phyloP scores from a whole-genome alignment of 2,113 vertebrate genomes.

The Terrapene triunguis region DNA sequence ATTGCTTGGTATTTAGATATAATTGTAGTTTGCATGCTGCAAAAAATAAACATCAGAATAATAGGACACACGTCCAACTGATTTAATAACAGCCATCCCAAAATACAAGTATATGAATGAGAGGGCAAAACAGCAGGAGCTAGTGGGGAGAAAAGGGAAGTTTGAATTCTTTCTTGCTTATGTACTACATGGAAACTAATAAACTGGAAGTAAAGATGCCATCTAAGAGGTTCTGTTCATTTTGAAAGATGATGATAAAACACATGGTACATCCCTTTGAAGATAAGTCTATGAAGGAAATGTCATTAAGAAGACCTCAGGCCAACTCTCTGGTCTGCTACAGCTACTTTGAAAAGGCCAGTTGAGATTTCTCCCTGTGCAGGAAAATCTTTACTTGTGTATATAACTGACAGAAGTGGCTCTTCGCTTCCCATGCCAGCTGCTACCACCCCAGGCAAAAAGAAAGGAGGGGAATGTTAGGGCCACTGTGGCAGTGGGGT shows the following conservation, averaged over 20 bases:
- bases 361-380: neutral
- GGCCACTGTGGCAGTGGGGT: neutral
- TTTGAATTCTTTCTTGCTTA: conserved; percentile 15
- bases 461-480: neutral
- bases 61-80: neutral
- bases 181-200: neutral
- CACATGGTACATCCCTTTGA: neutral
- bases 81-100: neutral
- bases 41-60: neutral
- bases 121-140: neutral
- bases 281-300: neutral
- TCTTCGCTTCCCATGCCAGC: neutral
- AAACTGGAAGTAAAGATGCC: neutral
- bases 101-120: neutral
- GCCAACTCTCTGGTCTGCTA: neutral
- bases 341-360: neutral
- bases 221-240: neutral
- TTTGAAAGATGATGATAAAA: conserved; percentile 18
- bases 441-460: neutral
- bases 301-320: neutral
- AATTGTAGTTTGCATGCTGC: neutral
- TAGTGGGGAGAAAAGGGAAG: fast-evolving
- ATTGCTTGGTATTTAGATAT: neutral
- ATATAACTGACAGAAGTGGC: neutral
- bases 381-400: neutral